Base-by-base conservation (phyloP, 1,140 invertebrate genomes). In the Dinothrombium tinctorium region DNA sequence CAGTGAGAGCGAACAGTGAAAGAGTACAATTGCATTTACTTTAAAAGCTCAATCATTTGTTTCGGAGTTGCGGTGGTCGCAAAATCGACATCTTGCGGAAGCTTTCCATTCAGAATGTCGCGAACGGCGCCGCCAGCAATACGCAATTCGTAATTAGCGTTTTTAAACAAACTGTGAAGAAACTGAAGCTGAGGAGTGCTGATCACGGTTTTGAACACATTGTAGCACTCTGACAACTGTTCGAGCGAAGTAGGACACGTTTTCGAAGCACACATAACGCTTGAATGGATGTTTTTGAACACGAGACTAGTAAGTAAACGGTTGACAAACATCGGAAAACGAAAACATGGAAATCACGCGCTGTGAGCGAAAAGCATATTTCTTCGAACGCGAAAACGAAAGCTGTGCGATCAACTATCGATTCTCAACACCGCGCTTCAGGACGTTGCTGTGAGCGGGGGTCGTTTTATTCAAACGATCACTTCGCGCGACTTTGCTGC, bases 51-150 rank as follows among this genome's bases (percentile, higher is more conserved):
- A 59, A 89, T 92, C 87, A 99, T 96, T 64, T 98, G 63, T 15
- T 74, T 64, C 0, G 94, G 94, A 2, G 90, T 98, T 4, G 92
- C 94, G 26, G 75, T 79, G 7, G 90, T 94, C 2, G 94, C 94
- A 65, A 99, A 95, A 59, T 99, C 94, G 24, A 98, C 59, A 63
- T 99, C 94, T 53, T 74, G 73, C 2, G 92, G 90, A 31, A 61
- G 57, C 37, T 70, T 72, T 4, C 72, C 71, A 67, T 79, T 72
- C n/a, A 99, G 53, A n/a, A 99, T 62, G 65, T 99, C 94, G 41
- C 92, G 49, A 20, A 72, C 90, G 22, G 89, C 84, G 14, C 92
- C 92, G 38, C 92, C 92, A 33, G 86, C 89, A 42, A 98, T 74
- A 47, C 89, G 62, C 39, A 95, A 59, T 61, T 89, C 79, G 67